Evolutionary conservation across 2,113 vertebrate genomes (phyloP).

Genomic region (Oreochromis tanganicae): DNA sequence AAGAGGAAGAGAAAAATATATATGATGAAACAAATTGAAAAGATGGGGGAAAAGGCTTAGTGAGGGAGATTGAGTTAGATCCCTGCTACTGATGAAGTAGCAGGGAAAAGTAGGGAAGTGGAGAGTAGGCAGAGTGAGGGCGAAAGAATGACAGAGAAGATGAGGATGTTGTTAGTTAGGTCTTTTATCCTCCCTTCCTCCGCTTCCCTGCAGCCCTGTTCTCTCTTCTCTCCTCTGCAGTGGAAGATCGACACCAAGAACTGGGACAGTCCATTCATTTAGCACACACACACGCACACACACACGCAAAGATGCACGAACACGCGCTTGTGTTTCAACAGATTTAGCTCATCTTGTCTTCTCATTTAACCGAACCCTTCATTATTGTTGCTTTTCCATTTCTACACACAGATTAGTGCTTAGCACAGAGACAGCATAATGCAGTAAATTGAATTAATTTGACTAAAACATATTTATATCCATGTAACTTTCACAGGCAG

Average conservation of each 20-base stretch:
- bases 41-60: neutral
- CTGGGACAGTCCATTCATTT: constrained; percentile 49
- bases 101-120: neutral
- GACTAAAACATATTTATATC: neutral
- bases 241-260: constrained; percentile 41
- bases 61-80: neutral
- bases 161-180: constrained; percentile 30
- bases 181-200: constrained; percentile 18
- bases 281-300: neutral
- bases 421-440: neutral
- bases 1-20: neutral
- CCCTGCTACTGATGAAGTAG: neutral
- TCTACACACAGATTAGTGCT: neutral
- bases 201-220: constrained; percentile 11
- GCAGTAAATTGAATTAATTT: neutral
- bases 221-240: constrained; percentile 28
- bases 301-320: neutral
- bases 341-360: neutral
- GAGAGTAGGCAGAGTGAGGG: neutral
- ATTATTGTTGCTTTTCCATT: neutral
- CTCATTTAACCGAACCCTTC: neutral
- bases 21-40: constrained; percentile 2
- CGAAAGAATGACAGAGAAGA: neutral
- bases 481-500: neutral
- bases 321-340: neutral